These are phyloP conservation scores for Syrrhaptes paradoxus DNA, from an alignment of 2,113 vertebrate species.

Conservation along the genomic window DNA sequence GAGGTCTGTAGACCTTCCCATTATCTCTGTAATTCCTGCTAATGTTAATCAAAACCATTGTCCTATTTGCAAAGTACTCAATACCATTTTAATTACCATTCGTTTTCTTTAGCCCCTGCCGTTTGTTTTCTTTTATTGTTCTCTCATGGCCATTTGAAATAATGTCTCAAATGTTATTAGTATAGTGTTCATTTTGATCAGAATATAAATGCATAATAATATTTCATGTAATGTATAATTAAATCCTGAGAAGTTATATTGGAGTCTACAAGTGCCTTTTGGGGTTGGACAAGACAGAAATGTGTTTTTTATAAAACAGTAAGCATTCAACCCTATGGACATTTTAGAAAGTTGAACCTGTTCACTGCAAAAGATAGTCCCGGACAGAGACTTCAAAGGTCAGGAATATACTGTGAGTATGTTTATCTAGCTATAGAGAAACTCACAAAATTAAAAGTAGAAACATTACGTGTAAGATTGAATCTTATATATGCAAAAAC, in stretches of 20 bases:
- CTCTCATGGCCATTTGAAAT: not conserved
- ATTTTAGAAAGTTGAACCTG: not conserved
- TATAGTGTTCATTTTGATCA: not conserved
- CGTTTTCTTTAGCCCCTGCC: not conserved
- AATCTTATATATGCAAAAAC: not conserved
- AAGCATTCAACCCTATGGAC: not conserved
- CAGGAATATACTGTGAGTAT: not conserved
- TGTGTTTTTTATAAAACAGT: not conserved
- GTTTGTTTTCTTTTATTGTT: not conserved
- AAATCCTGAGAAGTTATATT: not conserved
- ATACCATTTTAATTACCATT: not conserved
- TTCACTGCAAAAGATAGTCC: not conserved
- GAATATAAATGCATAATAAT: not conserved
- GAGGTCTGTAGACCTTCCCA: not conserved
- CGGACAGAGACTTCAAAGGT: not conserved
- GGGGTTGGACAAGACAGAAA: not conserved
- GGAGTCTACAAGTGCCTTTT: not conserved
- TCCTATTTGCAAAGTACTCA: slow-evolving; percentile 1
- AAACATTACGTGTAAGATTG: not conserved
- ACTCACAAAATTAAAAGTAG: not conserved
- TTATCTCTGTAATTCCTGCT: slow-evolving; percentile 3
- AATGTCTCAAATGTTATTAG: not conserved
- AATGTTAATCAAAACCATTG: slow-evolving; percentile 22
- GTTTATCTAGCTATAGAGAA: not conserved
- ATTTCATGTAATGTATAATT: not conserved